Base-by-base conservation (phyloP, 2,888 invertebrate genomes). In the Copidosoma aretas region DNA sequence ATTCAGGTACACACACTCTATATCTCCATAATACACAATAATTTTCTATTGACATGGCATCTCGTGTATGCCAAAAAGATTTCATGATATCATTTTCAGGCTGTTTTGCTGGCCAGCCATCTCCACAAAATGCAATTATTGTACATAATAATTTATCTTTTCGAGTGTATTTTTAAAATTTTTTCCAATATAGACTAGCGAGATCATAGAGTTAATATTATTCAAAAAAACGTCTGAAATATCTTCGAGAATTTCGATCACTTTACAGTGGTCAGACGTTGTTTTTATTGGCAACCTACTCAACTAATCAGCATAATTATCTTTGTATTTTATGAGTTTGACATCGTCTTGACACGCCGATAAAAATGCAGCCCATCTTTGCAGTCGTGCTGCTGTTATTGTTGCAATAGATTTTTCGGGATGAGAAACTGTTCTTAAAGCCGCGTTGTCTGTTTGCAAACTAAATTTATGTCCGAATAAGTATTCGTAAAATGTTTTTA, bases 341-440 rank as follows among this genome's bases (percentile, higher is more conserved):
- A 71, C 63, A 17, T 60, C n/a, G 15, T 66, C 66, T 15, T 19
- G 5, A 17, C 64, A 71, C 2, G 43, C 32, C 14, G 60, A 21
- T 25, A 69, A 53, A 14, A 69, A 67, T 57, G 67, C 21, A 1
- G 67, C 39, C 71, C 64, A 71, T 2, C 67, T n/a, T 32, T 71
- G 68, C 22, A 68, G 32, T 0, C 66, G 5, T 4, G 67, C 65
- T 19, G 66, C 54, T 14, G 64, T 49, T 15, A 68, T 72, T 10
- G 57, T 60, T 0, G 74, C 71, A 10, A 71, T 74, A 22, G 59
- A 43, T 57, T 63, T 76, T 32, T 68, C 57, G 1, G 71, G 71
- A 52, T 75, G 68, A 49, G 77, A 74, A 21, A 79, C 74, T 15
- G 71, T 65, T 59, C 68, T 62, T 10, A 77, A 60, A 14, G 75